Base-by-base conservation (phyloP, 2,797 vertebrate species). In the Sternarchorhynchus goeldii region DNA sequence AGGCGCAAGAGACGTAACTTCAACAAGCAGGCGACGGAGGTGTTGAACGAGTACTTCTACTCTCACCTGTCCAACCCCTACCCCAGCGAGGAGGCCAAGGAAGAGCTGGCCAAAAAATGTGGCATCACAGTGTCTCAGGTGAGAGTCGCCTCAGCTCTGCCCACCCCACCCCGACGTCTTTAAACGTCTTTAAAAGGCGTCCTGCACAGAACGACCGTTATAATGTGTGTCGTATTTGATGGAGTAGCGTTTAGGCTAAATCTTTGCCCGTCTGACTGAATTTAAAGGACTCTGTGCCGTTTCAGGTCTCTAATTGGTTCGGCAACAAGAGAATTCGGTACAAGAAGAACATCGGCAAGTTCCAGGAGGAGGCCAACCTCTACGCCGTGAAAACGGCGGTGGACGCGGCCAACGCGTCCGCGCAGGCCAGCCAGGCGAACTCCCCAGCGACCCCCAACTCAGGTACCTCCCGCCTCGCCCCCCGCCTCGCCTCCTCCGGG, bases 1-100 rank as follows among this genome's bases (percentile, higher is more conserved):
- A 93, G 93, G 83, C 90, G 90, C 1, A 94, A 93, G 68, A 84
- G 91, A 18, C 91, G 92, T 58, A 95, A 95, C 84, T 95, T 96
- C 89, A 95, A 92, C 90, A 95, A 94, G 76, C 93, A 94, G 86
- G 94, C 93, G 0, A 95, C 93, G 0, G 93, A 95, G 85, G 92
- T 95, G 62, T 89, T 95, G 82, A 96, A 95, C 4, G 93, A 95
- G 25, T 95, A 94, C 86, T 96, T 96, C 77, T 96, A 95, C 80
- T 94, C 95, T 0, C 94, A 95, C 79, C 88, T 96, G 82, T 94
- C 92, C 72, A 95, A 95, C 75, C 94, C 95, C 2, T 95, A 95
- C 82, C 94, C 94, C 86, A 95, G 93, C 1, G 93, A 96, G 82
- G 94, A 95, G 82, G 91, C 93, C 88, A 95, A 95, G 83, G 94